Conservation (phyloP, 2,797 vertebrate species). For the Bryconaethiops microstoma region DNA sequence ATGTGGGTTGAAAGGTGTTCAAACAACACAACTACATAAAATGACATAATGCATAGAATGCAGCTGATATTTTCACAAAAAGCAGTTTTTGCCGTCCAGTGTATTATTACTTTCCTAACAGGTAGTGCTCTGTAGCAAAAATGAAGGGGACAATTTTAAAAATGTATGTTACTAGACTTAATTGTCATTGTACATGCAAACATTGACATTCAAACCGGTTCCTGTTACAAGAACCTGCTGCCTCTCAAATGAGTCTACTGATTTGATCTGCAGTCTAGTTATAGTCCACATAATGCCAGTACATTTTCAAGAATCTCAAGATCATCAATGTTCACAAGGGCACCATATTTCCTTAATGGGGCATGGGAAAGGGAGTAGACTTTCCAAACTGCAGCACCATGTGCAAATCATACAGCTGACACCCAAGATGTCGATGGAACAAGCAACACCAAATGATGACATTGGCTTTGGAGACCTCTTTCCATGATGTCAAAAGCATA, state of each 20-base stretch:
- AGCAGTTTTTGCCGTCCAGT: neutral
- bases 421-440: conserved; percentile 66
- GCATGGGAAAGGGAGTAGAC: conserved; percentile 15
- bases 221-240: neutral
- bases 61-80: neutral
- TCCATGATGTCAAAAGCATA: conserved; percentile 78
- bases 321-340: neutral
- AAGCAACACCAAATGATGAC: conserved; percentile 73
- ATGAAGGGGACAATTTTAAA: neutral
- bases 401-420: conserved; percentile 35
- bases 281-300: neutral
- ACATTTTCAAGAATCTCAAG: conserved; percentile 1
- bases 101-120: neutral
- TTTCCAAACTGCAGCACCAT: conserved; percentile 10
- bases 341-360: conserved; percentile 22
- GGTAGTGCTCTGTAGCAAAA: neutral
- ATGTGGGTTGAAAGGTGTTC: neutral
- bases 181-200: neutral
- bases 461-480: conserved; percentile 75
- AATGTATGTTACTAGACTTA: neutral
- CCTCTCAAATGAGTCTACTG: too few species aligned
- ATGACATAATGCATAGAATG: neutral
- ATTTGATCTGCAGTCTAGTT: neutral
- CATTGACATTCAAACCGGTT: neutral
- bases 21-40: too few species aligned